Base-by-base conservation (phyloP, 2,113 vertebrate species). In the Rhinolophus sinicus region DNA sequence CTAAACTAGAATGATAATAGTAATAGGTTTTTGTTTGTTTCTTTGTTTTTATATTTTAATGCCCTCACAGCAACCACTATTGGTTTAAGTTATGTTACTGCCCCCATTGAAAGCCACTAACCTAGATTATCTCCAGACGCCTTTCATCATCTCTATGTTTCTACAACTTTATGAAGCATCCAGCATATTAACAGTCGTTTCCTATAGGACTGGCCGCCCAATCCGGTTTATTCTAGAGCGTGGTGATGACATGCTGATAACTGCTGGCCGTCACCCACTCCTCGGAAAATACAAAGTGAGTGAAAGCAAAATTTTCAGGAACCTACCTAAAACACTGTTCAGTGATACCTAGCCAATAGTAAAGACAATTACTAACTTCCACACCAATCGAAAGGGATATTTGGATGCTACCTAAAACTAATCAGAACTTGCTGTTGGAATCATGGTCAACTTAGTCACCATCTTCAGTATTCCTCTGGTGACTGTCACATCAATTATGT, bases 261-360 rank as follows among this genome's bases (percentile, higher is more conserved):
- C 98, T 1, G 99, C 98, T 80, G 99, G 93, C 22, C 95, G 98
- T 7, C 99, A 99, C 82, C 99, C 99, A 5, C 97, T 99, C 52
- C 96, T 98, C 26, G 98, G 97, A n/a, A 99, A 98, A 97, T 99
- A 99, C 94, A 99, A 99, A 98, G 98, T 99, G 58, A 91, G 89
- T 94, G 16, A 78, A 19, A 90, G 7, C n/a, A 54, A 24, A 35
- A 47, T 8, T 18, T 26, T 60, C n/a, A 24, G 35, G 62, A 65
- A 33, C 30, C 12, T 40, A 21, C 54, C 26, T 60, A 24, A 33
- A 64, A 38, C 11, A 6, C 18, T 14, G 35, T 87, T n/a, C 69
- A 62, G 6, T 19, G 52, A 16, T 33, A 78, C 47, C 28, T 18
- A 72, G 21, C 22, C 58, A 5, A 8, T 13, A 67, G 33, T 8